Conservation (phyloP, 2,797 vertebrate genomes). For the Clarias pachynema region DNA sequence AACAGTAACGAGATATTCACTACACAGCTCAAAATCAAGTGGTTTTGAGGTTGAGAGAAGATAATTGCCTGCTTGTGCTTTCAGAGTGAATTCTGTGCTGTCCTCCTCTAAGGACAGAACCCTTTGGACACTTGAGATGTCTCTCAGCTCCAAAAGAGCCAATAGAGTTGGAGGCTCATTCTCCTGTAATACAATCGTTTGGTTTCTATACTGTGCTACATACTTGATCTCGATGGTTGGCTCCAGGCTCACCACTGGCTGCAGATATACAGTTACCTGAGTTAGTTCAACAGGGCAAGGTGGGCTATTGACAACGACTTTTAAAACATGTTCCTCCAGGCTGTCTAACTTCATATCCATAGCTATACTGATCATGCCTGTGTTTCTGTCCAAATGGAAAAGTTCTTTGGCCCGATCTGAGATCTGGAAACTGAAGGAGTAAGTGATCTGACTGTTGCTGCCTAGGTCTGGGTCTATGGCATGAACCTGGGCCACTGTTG, state of each 20-base stretch:
- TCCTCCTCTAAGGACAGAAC: constrained; percentile 72
- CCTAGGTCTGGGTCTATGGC: constrained; percentile 75
- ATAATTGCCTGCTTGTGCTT: constrained; percentile 74
- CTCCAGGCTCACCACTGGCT: constrained; percentile 65
- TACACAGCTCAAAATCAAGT: constrained; percentile 74
- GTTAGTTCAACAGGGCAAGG: constrained; percentile 73
- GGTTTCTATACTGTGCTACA: constrained; percentile 74
- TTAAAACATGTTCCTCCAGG: constrained; percentile 70
- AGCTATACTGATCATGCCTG: constrained; percentile 71
- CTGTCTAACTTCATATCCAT: constrained; percentile 65
- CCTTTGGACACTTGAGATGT: constrained; percentile 65
- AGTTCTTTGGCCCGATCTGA: constrained; percentile 70
- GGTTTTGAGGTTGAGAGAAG: constrained; percentile 78
- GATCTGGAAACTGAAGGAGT: constrained; percentile 76
- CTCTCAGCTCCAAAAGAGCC: constrained; percentile 75
- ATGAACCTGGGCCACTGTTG: constrained; percentile 68
- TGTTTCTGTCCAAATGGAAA: constrained; percentile 72
- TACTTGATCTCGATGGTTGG: constrained; percentile 76
- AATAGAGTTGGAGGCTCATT: constrained; percentile 76
- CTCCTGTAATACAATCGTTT: constrained; percentile 76
- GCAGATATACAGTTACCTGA: constrained; percentile 72
- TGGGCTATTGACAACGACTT: constrained; percentile 70
- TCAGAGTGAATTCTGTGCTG: constrained; percentile 74
- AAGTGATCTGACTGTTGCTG: constrained; percentile 71
- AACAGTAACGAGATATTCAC: constrained; percentile 72